Evolutionary conservation across 2,113 vertebrate genomes (phyloP).

Genomic region (Aplodontia rufa): DNA sequence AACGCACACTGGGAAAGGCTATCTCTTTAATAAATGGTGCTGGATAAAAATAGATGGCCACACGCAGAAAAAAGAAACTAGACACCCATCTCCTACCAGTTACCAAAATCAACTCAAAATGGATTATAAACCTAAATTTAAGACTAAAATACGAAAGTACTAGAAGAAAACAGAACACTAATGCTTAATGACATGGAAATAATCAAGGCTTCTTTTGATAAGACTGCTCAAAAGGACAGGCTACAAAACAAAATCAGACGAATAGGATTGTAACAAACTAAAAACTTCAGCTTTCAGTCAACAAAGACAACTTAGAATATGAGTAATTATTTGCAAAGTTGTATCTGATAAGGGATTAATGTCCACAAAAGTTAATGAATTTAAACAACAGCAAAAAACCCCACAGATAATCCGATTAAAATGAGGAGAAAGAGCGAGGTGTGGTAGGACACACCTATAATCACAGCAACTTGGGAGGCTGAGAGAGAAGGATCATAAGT

Average conservation of each 20-base stretch:
- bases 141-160: not conserved
- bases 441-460: too few relatives aligned
- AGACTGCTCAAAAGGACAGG: not conserved
- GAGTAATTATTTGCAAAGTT: not conserved
- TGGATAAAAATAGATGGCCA: not conserved
- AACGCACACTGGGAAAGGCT: not conserved
- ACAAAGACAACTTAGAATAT: not conserved
- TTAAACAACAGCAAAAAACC: too few relatives aligned
- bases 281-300: not conserved
- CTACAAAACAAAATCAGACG: too few relatives aligned
- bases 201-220: not conserved
- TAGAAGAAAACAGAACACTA: not conserved
- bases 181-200: not conserved
- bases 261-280: not conserved
- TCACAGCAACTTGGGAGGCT: too few relatives aligned
- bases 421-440: not conserved
- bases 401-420: not conserved
- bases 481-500: too few relatives aligned
- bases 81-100: not conserved
- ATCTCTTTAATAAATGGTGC: not conserved
- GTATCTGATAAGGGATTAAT: not conserved
- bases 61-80: not conserved
- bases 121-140: not conserved
- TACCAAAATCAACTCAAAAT: not conserved
- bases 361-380: not conserved